phyloP scores from a whole-genome alignment of 2,797 vertebrate genomes.

The Lacerta bilineata region DNA sequence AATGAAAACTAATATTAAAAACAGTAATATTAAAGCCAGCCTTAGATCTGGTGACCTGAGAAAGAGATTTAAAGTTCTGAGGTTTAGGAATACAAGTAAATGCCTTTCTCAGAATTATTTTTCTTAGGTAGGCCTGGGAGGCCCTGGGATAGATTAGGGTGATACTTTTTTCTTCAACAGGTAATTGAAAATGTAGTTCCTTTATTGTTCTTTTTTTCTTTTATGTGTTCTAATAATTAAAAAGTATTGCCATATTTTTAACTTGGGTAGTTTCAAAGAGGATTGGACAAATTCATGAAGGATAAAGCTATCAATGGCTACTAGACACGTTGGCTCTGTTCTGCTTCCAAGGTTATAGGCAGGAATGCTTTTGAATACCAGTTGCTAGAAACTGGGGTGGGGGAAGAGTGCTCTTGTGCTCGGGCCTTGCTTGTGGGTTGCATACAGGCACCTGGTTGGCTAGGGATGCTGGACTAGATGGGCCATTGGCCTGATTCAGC shows the following conservation, averaged over 20 bases:
- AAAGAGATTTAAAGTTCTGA: not conserved
- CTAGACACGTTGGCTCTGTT: too few relatives aligned
- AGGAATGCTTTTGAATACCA: too few relatives aligned
- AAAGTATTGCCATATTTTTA: not conserved
- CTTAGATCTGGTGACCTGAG: not conserved
- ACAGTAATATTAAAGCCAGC: not conserved
- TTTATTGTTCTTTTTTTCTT: slow-evolving; percentile 14
- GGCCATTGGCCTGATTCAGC: too few relatives aligned
- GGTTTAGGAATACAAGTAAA: not conserved
- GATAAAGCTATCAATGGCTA: too few relatives aligned
- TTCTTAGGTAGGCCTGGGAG: not conserved
- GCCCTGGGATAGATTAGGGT: not conserved
- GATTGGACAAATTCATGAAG: too few relatives aligned
- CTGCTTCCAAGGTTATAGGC: too few relatives aligned
- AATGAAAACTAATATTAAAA: slow-evolving; percentile 1
- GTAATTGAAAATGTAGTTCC: not conserved
- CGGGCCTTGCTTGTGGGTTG: too few relatives aligned
- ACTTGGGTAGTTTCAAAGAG: too few relatives aligned
- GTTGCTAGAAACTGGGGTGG: too few relatives aligned
- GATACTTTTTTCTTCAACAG: not conserved
- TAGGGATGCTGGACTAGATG: too few relatives aligned
- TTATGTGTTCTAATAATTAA: not conserved
- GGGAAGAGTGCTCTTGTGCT: too few relatives aligned
- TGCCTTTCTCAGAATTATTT: not conserved
- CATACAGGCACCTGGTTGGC: too few relatives aligned